phyloP scores from a whole-genome alignment of 2,113 vertebrate genomes.

The Phocoena sinus region DNA sequence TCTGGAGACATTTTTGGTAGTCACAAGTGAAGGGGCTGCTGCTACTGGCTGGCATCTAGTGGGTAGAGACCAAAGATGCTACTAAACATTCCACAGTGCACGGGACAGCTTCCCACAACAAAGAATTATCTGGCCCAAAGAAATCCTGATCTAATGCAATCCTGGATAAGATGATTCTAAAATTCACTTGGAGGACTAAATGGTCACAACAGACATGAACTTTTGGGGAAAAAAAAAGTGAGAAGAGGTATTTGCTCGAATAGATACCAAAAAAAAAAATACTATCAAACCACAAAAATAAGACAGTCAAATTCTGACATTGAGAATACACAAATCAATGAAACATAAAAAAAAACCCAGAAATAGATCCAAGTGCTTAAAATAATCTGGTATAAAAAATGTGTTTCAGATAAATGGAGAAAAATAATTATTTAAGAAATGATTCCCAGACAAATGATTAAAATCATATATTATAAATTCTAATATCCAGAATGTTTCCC shows the following conservation, averaged over 20 bases:
- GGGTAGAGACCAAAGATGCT: background rate
- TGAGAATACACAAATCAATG: background rate
- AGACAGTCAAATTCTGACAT: background rate
- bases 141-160: background rate
- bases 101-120: background rate
- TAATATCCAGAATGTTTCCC: background rate
- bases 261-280: background rate
- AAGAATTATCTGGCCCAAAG: background rate
- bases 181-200: background rate
- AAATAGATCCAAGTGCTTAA: background rate
- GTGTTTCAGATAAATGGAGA: background rate
- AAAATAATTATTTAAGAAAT: background rate
- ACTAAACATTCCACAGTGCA: background rate
- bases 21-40: background rate
- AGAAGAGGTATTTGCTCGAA: background rate
- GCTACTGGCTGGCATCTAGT: background rate
- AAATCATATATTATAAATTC: background rate
- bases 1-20: background rate
- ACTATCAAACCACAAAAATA: background rate
- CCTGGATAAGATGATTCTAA: background rate
- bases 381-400: background rate
- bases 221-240: background rate
- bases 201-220: background rate
- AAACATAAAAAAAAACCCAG: background rate
- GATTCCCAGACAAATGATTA: background rate